Evolutionary conservation across 2,113 vertebrate species (phyloP).

Genomic region (Marcusenius ussheri): DNA sequence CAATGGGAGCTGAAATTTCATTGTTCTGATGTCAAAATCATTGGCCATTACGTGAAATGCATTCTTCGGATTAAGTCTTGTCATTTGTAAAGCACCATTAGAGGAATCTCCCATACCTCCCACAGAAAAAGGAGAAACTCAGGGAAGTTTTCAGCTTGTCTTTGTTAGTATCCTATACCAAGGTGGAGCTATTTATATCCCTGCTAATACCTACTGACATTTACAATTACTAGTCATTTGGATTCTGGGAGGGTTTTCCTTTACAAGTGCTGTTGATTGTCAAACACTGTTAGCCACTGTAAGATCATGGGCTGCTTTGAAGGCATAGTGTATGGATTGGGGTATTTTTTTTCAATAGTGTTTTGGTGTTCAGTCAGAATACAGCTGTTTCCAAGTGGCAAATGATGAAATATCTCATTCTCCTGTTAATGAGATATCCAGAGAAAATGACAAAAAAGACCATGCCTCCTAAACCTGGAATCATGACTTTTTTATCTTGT

Average conservation of each 20-base stretch:
- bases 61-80: conserved; percentile 40
- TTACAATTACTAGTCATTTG: conserved; percentile 65
- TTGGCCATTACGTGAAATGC: conserved; percentile 35
- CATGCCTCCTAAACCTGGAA: conserved; percentile 26
- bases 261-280: conserved; percentile 64
- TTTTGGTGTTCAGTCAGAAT: conserved; percentile 33
- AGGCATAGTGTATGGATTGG: conserved; percentile 39
- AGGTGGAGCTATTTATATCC: conserved; percentile 59
- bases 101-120: conserved; percentile 19
- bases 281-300: conserved; percentile 61
- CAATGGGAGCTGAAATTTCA: not conserved
- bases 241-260: conserved; percentile 55
- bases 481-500: conserved; percentile 31
- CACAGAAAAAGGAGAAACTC: conserved; percentile 27
- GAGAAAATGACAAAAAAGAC: conserved; percentile 38
- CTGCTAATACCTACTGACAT: conserved; percentile 66
- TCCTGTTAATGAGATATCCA: conserved; percentile 44
- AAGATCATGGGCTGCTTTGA: conserved; percentile 53
- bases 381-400: conserved; percentile 30
- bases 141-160: conserved; percentile 18
- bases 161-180: conserved; percentile 40
- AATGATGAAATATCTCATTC: conserved; percentile 43
- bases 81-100: conserved; percentile 28
- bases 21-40: conserved; percentile 19
- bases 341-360: conserved; percentile 23